Percentiles rank a stretch among this genome's conserved stretches.
Conservation (phyloP, 2,113 vertebrate genomes). For the Ailuropoda melanoleuca region DNA sequence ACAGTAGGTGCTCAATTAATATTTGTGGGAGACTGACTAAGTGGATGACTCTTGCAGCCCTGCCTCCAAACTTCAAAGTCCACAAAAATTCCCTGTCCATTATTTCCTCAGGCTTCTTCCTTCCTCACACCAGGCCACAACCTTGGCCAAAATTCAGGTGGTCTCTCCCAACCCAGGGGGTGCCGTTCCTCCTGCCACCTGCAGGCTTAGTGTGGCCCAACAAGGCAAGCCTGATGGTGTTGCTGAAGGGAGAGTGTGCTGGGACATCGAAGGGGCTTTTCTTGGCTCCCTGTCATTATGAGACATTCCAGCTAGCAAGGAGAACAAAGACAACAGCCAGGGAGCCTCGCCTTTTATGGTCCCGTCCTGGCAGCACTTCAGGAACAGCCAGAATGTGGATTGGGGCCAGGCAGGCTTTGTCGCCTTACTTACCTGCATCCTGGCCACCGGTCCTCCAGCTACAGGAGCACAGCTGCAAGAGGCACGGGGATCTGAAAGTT, state of each 20-base stretch:
- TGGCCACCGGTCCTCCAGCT: neutral
- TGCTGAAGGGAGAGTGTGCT: slow-evolving; percentile 43
- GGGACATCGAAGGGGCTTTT: slow-evolving; percentile 67
- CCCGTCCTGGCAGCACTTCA: slow-evolving; percentile 54
- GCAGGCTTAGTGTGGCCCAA: neutral
- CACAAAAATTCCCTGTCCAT: neutral
- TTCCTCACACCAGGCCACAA: neutral
- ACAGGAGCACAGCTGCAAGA: neutral
- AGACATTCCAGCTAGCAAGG: slow-evolving; percentile 68
- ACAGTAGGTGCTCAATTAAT: neutral
- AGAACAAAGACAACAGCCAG: slow-evolving; percentile 61
- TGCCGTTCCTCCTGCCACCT: neutral
- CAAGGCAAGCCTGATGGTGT: neutral
- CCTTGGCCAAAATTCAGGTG: accelerated
- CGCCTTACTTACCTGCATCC: neutral
- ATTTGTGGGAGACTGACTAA: neutral
- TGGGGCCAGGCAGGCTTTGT: slow-evolving; percentile 5
- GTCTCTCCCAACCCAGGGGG: neutral
- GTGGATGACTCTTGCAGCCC: neutral
- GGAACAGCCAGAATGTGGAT: neutral
- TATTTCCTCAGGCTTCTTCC: neutral
- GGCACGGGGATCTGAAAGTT: neutral
- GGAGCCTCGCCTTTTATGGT: slow-evolving; percentile 64
- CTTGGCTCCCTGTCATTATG: slow-evolving; percentile 63
- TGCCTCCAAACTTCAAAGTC: neutral